These are phyloP conservation scores for Machaerirhynchus nigripectus DNA, from an alignment of 2,113 vertebrate species.

Conservation along the genomic window DNA sequence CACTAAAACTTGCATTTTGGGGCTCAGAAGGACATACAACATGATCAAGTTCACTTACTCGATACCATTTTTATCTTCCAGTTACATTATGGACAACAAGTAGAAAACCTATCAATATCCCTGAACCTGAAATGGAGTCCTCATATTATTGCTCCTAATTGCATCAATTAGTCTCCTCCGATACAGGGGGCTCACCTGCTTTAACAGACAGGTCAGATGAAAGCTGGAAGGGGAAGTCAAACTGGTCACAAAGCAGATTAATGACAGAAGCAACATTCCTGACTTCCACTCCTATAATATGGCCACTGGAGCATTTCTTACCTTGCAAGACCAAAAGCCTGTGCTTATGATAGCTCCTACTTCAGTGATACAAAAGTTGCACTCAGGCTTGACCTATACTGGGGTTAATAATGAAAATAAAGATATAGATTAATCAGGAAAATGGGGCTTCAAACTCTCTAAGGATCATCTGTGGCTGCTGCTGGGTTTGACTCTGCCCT, in stretches of 20 bases:
- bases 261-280: not conserved
- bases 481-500: not conserved
- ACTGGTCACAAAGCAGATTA: not conserved
- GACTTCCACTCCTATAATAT: not conserved
- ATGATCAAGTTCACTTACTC: not conserved
- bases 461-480: not conserved
- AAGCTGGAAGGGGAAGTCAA: not conserved
- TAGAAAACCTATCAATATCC: not conserved
- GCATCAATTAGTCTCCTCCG: accelerated
- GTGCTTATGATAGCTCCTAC: not conserved
- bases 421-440: not conserved
- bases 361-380: not conserved
- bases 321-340: not conserved
- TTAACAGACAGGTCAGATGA: not conserved
- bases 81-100: not conserved
- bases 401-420: not conserved
- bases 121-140: not conserved
- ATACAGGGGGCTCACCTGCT: not conserved
- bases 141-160: not conserved
- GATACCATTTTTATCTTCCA: not conserved
- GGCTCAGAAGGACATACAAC: not conserved
- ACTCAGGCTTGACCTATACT: not conserved
- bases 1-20: not conserved
- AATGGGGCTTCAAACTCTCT: not conserved
- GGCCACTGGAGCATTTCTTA: not conserved